phyloP scores from a whole-genome alignment of 2,797 vertebrate genomes.

The Bryconaethiops microstoma region DNA sequence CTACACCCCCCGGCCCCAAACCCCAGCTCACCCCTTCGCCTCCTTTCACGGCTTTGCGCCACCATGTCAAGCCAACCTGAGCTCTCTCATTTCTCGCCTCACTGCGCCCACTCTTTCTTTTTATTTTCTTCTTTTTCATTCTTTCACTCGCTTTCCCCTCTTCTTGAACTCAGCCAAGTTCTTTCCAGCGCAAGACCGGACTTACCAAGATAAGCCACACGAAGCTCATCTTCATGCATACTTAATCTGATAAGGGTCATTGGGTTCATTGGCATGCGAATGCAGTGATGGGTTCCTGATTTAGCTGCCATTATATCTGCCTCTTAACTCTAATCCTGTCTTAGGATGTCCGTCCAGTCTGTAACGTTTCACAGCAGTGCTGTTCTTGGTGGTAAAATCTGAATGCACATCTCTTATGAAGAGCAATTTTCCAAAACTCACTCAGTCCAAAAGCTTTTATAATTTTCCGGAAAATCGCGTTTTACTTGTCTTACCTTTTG shows the following conservation, averaged over 20 bases:
- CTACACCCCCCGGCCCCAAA: too few species aligned
- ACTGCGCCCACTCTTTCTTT: slow-evolving; percentile 38
- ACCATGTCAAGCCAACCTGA: slow-evolving; percentile 53
- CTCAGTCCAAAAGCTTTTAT: too few species aligned
- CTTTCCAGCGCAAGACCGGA: slow-evolving; percentile 16
- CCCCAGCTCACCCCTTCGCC: not conserved
- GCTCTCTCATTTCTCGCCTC: slow-evolving; percentile 54
- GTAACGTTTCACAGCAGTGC: not conserved
- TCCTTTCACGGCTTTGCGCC: slow-evolving; percentile 31
- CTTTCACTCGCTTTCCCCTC: slow-evolving; percentile 28
- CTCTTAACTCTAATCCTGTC: slow-evolving; percentile 20
- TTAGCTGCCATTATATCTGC: slow-evolving; percentile 14
- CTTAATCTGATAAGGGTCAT: slow-evolving; percentile 40
- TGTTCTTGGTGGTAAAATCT: slow-evolving; percentile 7
- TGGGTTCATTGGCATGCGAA: slow-evolving; percentile 25
- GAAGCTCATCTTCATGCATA: slow-evolving; percentile 33
- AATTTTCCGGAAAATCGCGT: too few species aligned
- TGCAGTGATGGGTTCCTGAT: slow-evolving; percentile 15
- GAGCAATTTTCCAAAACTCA: too few species aligned
- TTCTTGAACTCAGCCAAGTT: slow-evolving; percentile 36
- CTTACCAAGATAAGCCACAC: slow-evolving; percentile 28
- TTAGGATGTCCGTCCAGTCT: slow-evolving; percentile 14
- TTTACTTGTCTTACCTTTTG: too few species aligned
- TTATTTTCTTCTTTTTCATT: slow-evolving; percentile 23
- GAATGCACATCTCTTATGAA: not conserved